phyloP scores from a whole-genome alignment of 2,888 invertebrate species.

The Heliconius cydno region DNA sequence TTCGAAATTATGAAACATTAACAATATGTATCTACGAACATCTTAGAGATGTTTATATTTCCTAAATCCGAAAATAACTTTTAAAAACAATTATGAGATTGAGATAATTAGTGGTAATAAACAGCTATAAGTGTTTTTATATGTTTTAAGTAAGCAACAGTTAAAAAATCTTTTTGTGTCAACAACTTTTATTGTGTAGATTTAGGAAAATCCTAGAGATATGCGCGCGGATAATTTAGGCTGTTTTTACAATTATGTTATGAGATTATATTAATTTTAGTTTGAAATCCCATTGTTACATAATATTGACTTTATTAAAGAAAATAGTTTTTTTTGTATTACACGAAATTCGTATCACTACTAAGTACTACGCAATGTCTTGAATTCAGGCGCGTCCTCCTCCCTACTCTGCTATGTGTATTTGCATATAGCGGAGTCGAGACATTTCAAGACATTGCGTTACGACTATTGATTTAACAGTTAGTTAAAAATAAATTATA shows the following conservation, averaged over 20 bases:
- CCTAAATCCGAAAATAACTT: neutral
- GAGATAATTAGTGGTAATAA: neutral
- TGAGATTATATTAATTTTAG: neutral
- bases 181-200: conserved; percentile 6
- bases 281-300: neutral
- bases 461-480: too few relatives aligned
- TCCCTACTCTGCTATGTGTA: too few relatives aligned
- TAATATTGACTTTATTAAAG: neutral
- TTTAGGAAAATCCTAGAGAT: conserved; percentile 1
- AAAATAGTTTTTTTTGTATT: too few relatives aligned
- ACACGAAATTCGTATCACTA: too few relatives aligned
- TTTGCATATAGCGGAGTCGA: neutral
- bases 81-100: neutral
- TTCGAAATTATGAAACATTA: neutral
- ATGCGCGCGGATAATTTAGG: neutral
- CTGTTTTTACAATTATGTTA: neutral
- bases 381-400: too few relatives aligned
- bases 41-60: too few relatives aligned
- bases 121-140: neutral
- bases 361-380: too few relatives aligned
- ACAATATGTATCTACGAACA: too few relatives aligned
- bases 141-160: neutral
- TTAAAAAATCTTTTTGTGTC: neutral
- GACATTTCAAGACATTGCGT: too few relatives aligned
- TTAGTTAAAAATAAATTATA: neutral